Conservation (phyloP, 2,797 vertebrate genomes). For the Myotis pilosus region DNA sequence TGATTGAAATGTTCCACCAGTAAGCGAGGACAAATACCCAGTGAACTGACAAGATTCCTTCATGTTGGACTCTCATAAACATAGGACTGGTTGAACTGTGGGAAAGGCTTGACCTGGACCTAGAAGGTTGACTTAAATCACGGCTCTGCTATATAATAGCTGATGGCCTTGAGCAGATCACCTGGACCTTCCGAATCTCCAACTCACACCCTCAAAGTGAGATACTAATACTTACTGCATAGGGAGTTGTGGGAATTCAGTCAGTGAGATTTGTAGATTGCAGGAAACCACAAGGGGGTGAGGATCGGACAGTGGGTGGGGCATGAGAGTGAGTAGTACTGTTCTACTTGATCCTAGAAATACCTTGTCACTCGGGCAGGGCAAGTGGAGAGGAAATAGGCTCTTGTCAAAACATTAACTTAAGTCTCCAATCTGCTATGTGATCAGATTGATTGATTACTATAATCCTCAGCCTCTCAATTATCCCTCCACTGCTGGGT, state of each 20-base stretch:
- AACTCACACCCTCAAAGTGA: background rate
- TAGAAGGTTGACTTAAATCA: background rate
- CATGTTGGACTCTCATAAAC: background rate
- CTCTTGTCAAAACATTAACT: conserved; percentile 24
- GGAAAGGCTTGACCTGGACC: background rate
- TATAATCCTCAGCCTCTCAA: conserved; percentile 68
- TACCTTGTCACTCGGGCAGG: background rate
- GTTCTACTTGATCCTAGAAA: background rate
- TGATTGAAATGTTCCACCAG: background rate
- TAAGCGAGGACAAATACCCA: background rate
- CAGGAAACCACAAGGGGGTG: background rate
- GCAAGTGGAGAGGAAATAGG: background rate
- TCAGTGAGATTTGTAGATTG: background rate
- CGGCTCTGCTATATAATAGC: fast-evolving
- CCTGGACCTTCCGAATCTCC: background rate
- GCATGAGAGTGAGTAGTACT: background rate
- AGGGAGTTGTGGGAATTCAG: background rate
- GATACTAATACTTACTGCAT: background rate
- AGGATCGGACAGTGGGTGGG: background rate
- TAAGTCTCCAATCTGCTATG: conserved; percentile 29
- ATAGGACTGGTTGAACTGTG: background rate
- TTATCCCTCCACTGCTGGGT: conserved; percentile 70
- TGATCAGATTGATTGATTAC: conserved; percentile 68
- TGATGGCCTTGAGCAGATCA: background rate
- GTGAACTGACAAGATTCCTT: background rate